Evolutionary conservation across 2,888 invertebrate genomes (phyloP).

Genomic region (Entomobrya multifasciata): DNA sequence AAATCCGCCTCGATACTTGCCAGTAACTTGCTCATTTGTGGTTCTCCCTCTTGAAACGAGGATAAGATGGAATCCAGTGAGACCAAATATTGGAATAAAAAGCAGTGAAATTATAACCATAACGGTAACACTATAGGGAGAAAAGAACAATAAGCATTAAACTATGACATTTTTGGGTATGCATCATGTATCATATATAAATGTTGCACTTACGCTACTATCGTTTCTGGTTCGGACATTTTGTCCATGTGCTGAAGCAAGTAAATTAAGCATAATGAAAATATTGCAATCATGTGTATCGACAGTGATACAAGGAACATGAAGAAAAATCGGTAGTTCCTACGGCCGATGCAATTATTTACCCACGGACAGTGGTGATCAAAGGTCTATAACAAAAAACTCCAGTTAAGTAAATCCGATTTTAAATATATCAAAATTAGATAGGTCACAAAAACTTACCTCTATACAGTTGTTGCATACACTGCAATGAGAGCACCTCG

Average conservation of each 20-base stretch:
- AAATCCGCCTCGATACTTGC: slow-evolving; percentile 98
- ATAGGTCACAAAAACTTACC: too few relatives aligned
- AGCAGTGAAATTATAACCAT: slow-evolving; percentile 95
- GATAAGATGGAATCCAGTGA: slow-evolving; percentile 99
- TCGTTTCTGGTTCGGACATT: slow-evolving; percentile 90
- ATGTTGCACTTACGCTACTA: slow-evolving; percentile 82
- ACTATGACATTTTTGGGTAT: neutral
- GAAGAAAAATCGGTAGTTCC: slow-evolving; percentile 99
- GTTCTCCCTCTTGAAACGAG: slow-evolving; percentile 97
- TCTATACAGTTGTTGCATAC: slow-evolving; percentile 99
- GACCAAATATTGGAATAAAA: slow-evolving; percentile 97
- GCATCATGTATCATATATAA: neutral
- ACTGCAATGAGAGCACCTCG: slow-evolving; percentile 99
- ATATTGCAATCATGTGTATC: slow-evolving; percentile 98
- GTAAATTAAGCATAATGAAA: slow-evolving; percentile 95
- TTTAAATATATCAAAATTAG: too few relatives aligned
- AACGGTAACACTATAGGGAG: slow-evolving; percentile 88
- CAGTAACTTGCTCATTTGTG: slow-evolving; percentile 99
- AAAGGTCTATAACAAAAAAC: slow-evolving; percentile 90
- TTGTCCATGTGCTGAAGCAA: slow-evolving; percentile 92
- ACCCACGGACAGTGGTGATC: slow-evolving; percentile 99
- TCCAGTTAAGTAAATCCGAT: too few relatives aligned
- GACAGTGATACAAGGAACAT: slow-evolving; percentile 98
- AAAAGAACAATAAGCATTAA: slow-evolving; percentile 63
- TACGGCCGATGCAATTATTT: slow-evolving; percentile 97